Percentiles rank a stretch among this genome's conserved stretches.
These are phyloP conservation scores for Anadara kagoshimensis DNA, from an alignment of 1,140 invertebrate species.

Conservation along the genomic window DNA sequence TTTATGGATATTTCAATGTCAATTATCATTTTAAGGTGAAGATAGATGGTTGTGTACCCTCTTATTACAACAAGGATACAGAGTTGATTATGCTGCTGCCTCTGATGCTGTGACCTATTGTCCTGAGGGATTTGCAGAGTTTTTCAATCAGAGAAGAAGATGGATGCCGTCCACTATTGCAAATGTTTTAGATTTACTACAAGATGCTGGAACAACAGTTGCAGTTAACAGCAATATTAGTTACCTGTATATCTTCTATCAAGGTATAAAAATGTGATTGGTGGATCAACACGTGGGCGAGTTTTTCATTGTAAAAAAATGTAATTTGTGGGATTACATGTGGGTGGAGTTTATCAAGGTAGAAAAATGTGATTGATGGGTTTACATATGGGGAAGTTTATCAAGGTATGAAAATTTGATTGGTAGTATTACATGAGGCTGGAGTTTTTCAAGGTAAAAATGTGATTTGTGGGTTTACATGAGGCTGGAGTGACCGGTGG, in stretches of 20 bases:
- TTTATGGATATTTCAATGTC: too few relatives aligned
- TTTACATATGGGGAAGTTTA: too few relatives aligned
- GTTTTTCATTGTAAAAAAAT: too few relatives aligned
- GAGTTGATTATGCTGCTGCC: constrained; percentile 98
- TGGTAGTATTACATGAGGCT: too few relatives aligned
- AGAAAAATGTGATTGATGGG: constrained; percentile 23
- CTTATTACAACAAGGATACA: constrained; percentile 94
- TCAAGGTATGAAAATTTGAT: too few relatives aligned
- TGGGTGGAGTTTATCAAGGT: constrained; percentile 90
- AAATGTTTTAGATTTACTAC: constrained; percentile 80
- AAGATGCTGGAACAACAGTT: constrained; percentile 80
- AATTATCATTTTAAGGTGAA: constrained; percentile 72
- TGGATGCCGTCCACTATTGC: constrained; percentile 82
- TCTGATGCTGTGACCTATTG: constrained; percentile 97
- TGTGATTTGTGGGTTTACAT: too few relatives aligned
- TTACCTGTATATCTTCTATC: constrained; percentile 94
- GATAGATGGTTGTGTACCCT: constrained; percentile 93
- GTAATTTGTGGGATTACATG: too few relatives aligned
- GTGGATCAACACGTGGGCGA: too few relatives aligned
- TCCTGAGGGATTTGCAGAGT: constrained; percentile 82
- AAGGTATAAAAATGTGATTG: constrained; percentile 74
- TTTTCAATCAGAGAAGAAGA: constrained; percentile 80
- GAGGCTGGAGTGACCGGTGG: too few relatives aligned
- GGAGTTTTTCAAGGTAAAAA: too few relatives aligned
- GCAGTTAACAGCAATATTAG: constrained; percentile 98